These are phyloP conservation scores for Trichomalopsis sarcophagae DNA, from an alignment of 1,140 invertebrate genomes.

Conservation along the genomic window DNA sequence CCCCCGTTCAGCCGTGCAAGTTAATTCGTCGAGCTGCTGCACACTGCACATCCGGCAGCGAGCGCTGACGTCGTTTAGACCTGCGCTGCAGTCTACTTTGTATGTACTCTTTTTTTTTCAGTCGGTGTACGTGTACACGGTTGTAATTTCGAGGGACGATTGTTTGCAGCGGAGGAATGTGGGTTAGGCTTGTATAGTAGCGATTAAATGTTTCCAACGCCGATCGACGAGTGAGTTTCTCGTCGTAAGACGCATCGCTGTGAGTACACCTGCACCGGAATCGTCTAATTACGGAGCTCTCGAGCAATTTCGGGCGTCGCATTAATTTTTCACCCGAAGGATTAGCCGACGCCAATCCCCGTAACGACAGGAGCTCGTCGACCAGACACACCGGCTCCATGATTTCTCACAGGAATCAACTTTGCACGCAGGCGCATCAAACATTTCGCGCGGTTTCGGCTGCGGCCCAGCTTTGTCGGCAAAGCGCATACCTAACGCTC, in stretches of 20 bases:
- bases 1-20: not conserved
- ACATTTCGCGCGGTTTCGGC: slow-evolving; percentile 2
- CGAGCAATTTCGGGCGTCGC: not conserved
- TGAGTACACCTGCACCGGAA: not conserved
- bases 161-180: too few species aligned
- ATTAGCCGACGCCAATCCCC: not conserved
- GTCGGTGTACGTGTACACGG: not conserved
- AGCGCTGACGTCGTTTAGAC: not conserved
- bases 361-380: not conserved
- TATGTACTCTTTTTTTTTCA: not conserved
- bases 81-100: not conserved
- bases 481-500: slow-evolving; percentile 31
- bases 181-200: too few species aligned
- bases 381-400: not conserved
- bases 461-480: not conserved
- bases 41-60: not conserved
- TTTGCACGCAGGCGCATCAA: slow-evolving; percentile 26
- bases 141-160: too few species aligned
- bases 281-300: not conserved
- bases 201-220: too few species aligned
- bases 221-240: too few species aligned
- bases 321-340: not conserved
- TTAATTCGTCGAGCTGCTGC: not conserved
- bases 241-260: not conserved
- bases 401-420: slow-evolving; percentile 47